Percentiles rank a stretch among this genome's conserved stretches.
Conservation (phyloP, 2,888 invertebrate genomes). For the Ichneumoninae sp. region DNA sequence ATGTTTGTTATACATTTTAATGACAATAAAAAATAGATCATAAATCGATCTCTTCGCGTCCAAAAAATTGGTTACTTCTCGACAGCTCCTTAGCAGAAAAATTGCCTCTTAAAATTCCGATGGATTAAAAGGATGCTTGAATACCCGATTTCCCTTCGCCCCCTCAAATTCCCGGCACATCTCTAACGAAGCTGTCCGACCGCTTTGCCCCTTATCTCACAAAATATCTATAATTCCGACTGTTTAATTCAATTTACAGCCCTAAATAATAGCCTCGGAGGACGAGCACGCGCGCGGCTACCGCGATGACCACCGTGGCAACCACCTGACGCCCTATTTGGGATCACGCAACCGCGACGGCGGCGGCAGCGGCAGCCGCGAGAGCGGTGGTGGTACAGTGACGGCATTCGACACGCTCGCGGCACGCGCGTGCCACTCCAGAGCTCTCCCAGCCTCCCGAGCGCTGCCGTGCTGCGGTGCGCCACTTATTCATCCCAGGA, state of each 20-base stretch:
- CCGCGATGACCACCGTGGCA: conserved; percentile 72
- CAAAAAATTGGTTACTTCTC: too few species aligned
- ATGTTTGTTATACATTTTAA: too few species aligned
- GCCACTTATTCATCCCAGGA: conserved; percentile 63
- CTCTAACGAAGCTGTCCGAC: not conserved
- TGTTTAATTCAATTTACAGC: conserved; percentile 41
- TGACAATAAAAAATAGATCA: too few species aligned
- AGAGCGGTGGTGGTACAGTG: conserved; percentile 65
- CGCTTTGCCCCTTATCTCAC: not conserved
- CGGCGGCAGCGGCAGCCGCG: conserved; percentile 48
- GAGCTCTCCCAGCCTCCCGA: conserved; percentile 41
- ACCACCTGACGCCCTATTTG: conserved; percentile 82
- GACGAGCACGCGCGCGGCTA: conserved; percentile 62
- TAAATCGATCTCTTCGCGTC: too few species aligned
- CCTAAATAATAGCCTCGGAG: conserved; percentile 44
- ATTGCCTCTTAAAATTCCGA: too few species aligned
- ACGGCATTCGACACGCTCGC: conserved; percentile 68
- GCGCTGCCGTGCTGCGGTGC: conserved; percentile 65
- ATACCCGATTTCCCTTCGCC: too few species aligned
- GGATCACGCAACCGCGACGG: conserved; percentile 81
- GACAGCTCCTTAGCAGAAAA: too few species aligned
- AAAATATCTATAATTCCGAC: conserved; percentile 12
- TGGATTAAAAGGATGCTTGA: too few species aligned
- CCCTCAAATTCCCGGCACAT: not conserved
- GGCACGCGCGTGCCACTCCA: conserved; percentile 63